Conservation (phyloP, 2,797 vertebrate genomes). For the Caiman crocodilus region DNA sequence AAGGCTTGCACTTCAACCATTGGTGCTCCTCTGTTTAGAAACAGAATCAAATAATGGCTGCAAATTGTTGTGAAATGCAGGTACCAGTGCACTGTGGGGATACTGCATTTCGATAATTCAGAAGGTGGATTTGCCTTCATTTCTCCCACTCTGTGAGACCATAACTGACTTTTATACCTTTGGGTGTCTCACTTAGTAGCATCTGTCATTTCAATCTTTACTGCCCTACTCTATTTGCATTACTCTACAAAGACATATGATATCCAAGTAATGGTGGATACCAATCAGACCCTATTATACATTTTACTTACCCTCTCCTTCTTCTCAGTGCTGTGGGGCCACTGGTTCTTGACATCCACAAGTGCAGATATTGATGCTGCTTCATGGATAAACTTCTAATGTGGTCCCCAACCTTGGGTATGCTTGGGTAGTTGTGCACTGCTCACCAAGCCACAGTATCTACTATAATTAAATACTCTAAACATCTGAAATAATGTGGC, state of each 20-base stretch:
- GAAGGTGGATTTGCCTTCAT: neutral
- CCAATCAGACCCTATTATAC: no score
- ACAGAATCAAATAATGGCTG: neutral
- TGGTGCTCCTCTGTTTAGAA: neutral
- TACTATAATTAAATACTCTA: neutral
- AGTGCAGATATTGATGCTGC: neutral
- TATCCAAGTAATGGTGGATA: no score
- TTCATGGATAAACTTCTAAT: neutral
- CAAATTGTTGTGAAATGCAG: neutral
- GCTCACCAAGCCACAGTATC: neutral
- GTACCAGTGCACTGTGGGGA: no score
- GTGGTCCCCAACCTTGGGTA: neutral
- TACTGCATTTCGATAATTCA: rapidly evolving
- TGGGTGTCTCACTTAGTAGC: neutral
- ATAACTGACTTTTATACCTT: neutral
- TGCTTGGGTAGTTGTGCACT: neutral
- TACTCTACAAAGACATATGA: neutral
- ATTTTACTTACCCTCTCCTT: no score
- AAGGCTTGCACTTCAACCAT: neutral
- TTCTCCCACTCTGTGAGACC: neutral
- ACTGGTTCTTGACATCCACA: neutral
- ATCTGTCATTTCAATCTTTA: neutral
- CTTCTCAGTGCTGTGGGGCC: neutral
- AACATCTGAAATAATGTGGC: neutral
- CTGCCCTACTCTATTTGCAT: neutral